A percentile compares a stretch with the other conserved stretches of the same genome.
Conservation (phyloP, 2,113 vertebrate genomes). For the Planiliza haematocheilus region DNA sequence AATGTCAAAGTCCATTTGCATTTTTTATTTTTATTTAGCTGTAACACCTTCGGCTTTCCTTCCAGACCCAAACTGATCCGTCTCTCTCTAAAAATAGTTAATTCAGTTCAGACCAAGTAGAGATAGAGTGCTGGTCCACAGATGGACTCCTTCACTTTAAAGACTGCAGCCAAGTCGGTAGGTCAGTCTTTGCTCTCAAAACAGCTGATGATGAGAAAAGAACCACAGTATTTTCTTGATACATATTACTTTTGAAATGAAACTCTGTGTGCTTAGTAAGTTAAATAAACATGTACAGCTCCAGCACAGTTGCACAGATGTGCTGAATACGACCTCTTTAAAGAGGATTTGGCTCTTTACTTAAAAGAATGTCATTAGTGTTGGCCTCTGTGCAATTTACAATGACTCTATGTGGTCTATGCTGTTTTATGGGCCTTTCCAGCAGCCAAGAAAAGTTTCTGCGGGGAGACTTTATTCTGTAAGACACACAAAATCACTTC, state of each 20-base stretch:
- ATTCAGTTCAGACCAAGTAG: neutral
- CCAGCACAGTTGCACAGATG: slow-evolving; percentile 50
- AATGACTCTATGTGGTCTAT: slow-evolving; percentile 26
- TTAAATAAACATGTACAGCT: slow-evolving; percentile 40
- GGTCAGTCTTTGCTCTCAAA: slow-evolving; percentile 26
- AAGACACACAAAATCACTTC: slow-evolving; percentile 9
- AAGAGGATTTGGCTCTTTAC: slow-evolving; percentile 23
- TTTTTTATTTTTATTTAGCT: neutral
- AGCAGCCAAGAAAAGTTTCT: slow-evolving; percentile 13
- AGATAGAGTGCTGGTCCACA: slow-evolving; percentile 4
- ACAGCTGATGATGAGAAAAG: slow-evolving; percentile 44
- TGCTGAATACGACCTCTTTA: slow-evolving; percentile 41
- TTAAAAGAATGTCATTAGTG: slow-evolving; percentile 46
- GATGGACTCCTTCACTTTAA: slow-evolving; percentile 12
- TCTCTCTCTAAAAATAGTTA: neutral
- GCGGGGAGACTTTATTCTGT: slow-evolving; percentile 2
- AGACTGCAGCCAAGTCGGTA: slow-evolving; percentile 23
- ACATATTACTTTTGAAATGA: slow-evolving; percentile 48
- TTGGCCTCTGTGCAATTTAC: slow-evolving; percentile 38
- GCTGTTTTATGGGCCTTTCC: slow-evolving; percentile 55
- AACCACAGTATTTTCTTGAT: slow-evolving; percentile 20
- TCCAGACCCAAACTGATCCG: neutral
- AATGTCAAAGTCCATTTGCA: neutral
- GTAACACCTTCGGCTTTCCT: neutral
- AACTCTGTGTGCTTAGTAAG: slow-evolving; percentile 50